Evolutionary conservation across 2,113 vertebrate species (phyloP).

Genomic region (Rhineura floridana): DNA sequence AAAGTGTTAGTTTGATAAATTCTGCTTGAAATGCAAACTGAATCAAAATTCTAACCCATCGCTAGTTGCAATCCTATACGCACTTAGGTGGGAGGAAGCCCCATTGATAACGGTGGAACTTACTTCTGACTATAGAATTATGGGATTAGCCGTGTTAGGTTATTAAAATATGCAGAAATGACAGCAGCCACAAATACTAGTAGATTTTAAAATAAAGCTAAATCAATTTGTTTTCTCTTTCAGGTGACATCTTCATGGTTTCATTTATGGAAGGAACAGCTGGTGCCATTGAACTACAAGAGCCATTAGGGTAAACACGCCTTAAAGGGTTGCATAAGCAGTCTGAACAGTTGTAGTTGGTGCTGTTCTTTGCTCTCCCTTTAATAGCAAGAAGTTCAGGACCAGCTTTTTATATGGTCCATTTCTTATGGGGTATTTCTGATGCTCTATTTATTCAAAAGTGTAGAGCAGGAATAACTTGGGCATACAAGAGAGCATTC

Average conservation of each 20-base stretch:
- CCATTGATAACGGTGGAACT: too few relatives aligned
- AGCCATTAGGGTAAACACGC: not conserved
- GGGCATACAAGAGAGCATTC: not conserved
- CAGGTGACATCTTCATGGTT: slow-evolving; percentile 7
- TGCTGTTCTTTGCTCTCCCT: not conserved
- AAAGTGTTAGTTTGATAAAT: too few relatives aligned
- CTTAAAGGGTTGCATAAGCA: not conserved
- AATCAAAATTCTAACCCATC: too few relatives aligned
- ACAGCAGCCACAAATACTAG: not conserved
- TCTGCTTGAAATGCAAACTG: too few relatives aligned
- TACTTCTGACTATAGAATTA: too few relatives aligned
- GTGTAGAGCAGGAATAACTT: not conserved
- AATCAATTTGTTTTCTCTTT: not conserved
- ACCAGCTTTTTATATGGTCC: not conserved
- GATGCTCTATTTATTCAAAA: not conserved
- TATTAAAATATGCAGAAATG: not conserved
- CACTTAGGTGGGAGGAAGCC: too few relatives aligned
- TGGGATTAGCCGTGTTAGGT: not conserved
- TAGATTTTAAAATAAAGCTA: not conserved
- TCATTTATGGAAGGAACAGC: slow-evolving; percentile 23
- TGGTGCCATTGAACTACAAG: not conserved
- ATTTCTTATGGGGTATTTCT: not conserved
- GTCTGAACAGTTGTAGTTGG: not conserved
- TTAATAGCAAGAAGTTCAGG: not conserved
- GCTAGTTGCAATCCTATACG: too few relatives aligned